Evolutionary conservation across 2,797 vertebrate species (phyloP), one percentile per base, ranked within the genome.

Genomic region (Cossypha heuglini): DNA sequence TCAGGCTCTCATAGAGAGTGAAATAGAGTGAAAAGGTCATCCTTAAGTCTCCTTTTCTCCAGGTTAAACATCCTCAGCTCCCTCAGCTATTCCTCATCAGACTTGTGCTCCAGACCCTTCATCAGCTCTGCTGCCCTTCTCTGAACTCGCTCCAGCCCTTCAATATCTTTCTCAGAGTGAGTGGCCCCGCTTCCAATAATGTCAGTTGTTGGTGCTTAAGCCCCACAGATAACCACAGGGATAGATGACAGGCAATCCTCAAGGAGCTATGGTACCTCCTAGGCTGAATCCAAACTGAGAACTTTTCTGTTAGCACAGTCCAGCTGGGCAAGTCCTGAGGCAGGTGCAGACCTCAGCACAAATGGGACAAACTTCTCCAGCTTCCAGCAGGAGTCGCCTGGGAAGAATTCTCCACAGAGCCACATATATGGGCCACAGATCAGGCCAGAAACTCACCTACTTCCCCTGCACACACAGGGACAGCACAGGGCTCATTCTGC

Each of bases 51-150:
- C 38, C 21, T 57, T 38, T 52, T 46, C 38, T 58, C 29, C 45
- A 35, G 21, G 33, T 13, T 58, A 24, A 64, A 35, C 21, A 59
- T 4, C 11, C 14, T 28, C 38, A 58, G 38, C 6, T 45, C 25
- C 16, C 29, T 63, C 63, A 71, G 37, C 25, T 37, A 10, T 2
- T 71, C 25, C 43, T 52, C 45, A 40, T 10, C 22, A 45, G 13
- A 46, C 9, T 6, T 24, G 33, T 52, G 25, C 26, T 52, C 25
- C 79, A 72, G 45, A 35, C 13, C 33, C 51, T 40, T 46, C 66
- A 6, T 9, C 45, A 64, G 38, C 21, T 66, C 29, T 0, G 0
- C 1, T 46, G 79, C 21, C 64, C 7, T n/a, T 46, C 51, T 20
- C 59, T 14, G 58, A 40, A 46, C 33, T 16, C 0, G 0, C 25